Evolutionary conservation across 2,797 vertebrate genomes (phyloP).

Genomic region (Clarias pachynema): DNA sequence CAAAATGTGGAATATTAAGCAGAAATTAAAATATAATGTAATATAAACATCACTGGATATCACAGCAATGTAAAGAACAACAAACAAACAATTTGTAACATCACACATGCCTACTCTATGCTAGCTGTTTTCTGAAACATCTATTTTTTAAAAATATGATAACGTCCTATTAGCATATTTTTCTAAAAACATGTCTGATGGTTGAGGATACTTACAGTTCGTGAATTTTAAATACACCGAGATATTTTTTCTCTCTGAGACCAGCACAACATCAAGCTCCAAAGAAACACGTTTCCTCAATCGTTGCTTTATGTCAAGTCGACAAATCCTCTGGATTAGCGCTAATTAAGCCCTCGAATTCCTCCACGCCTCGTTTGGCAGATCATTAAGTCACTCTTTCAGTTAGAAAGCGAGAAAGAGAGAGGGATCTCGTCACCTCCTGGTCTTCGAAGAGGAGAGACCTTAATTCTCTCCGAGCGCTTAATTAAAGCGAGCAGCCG

Average conservation of each 20-base stretch:
- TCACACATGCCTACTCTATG: not conserved
- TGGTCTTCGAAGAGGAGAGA: constrained; percentile 76
- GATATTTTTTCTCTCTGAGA: not conserved
- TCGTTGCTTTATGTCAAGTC: constrained; percentile 49
- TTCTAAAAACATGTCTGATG: too few species aligned
- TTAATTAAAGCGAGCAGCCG: constrained; percentile 72
- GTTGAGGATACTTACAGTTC: too few species aligned
- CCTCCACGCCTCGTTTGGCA: constrained; percentile 72
- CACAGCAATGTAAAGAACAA: too few species aligned
- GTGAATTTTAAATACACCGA: not conserved
- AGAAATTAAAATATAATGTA: too few species aligned
- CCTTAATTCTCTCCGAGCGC: constrained; percentile 76
- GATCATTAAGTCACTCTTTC: constrained; percentile 77
- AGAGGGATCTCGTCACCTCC: constrained; percentile 48
- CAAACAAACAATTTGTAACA: not conserved
- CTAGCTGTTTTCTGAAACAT: not conserved
- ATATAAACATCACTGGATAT: too few species aligned
- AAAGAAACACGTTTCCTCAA: not conserved
- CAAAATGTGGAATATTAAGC: too few species aligned
- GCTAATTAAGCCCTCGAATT: constrained; percentile 76
- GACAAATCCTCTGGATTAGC: constrained; percentile 73
- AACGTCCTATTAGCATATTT: not conserved
- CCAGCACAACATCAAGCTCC: not conserved
- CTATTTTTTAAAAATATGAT: not conserved
- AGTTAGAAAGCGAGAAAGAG: constrained; percentile 41